Evolutionary conservation across 2,888 invertebrate species (phyloP), one percentile per base, ranked within the genome.

Genomic region (Drosophila hamatofila): DNA sequence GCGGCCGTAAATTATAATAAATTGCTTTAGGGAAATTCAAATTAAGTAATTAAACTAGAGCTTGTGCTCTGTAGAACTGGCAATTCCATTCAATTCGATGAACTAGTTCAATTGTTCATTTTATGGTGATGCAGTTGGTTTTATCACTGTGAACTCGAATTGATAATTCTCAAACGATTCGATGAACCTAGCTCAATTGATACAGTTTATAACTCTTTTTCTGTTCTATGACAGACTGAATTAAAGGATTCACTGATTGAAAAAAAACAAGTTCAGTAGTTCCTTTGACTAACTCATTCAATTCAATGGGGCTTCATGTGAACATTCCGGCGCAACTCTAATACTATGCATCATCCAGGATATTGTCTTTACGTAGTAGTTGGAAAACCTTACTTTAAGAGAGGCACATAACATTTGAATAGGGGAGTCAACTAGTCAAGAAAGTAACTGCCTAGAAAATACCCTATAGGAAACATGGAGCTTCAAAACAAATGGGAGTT

Each of bases 41-140:
- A 91, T 91, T 91, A 91, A 91, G 91, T 91, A 92, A 91, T 91
- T 92, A 91, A 73, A 74, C 54, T 16, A 25, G 56, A 37, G 18
- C 23, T 33, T 39, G 23, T n/a, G 18, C 33, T 39, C 25, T 7
- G 21, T 33, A 21, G 21, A 35, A n/a, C 23, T 16, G 25, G 3
- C 21, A 8, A 1, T 14, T 14, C 14, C 21, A 21, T 18, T 51
- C 48, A 65, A 67, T 46, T 76, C 69, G 52, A 79, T 69, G 61
- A 27, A 37, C n/a, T 30, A 48, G 46, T 11, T 46, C 23, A 46
- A 25, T 8, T 25, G 14, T 25, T 23, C 44, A 44, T 12, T 12
- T 18, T 41, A 18, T 11, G 2, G n/a, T n/a, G 9, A 30, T 1
- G 9, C 9, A 8, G 2, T 30, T 30, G 2, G 41, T 18, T 41